These are phyloP conservation scores for Eubasilissa regina DNA, from an alignment of 1,140 invertebrate species.

Conservation along the genomic window DNA sequence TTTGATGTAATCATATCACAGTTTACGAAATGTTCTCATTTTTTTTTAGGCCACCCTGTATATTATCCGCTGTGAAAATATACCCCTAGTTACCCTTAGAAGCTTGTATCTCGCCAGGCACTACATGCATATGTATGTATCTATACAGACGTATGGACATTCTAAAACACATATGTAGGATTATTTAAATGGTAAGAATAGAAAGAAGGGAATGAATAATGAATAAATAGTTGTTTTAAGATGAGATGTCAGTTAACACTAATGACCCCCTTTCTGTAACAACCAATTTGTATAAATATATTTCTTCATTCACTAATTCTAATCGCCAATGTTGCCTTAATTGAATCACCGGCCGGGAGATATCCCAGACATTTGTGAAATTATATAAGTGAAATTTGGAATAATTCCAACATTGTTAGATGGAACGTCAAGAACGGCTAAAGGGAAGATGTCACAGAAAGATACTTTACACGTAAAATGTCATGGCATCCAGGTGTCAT, in stretches of 20 bases:
- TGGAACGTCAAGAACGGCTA: constrained; percentile 26
- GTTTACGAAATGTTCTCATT: too few relatives aligned
- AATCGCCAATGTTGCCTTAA: constrained; percentile 12
- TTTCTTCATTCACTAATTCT: constrained; percentile 2
- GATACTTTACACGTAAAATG: constrained; percentile 33
- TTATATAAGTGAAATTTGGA: constrained; percentile 45
- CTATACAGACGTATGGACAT: too few relatives aligned
- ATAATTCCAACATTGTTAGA: constrained; percentile 44
- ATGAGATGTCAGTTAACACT: background rate
- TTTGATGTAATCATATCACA: too few relatives aligned
- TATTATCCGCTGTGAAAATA: too few relatives aligned
- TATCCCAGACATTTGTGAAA: constrained; percentile 44
- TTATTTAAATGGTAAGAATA: background rate
- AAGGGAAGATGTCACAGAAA: constrained; percentile 41
- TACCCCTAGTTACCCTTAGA: too few relatives aligned
- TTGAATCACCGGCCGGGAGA: constrained; percentile 26
- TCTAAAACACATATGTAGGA: background rate
- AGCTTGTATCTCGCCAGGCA: too few relatives aligned
- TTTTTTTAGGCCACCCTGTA: too few relatives aligned
- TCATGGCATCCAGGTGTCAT: constrained; percentile 5
- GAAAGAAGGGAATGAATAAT: background rate
- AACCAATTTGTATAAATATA: constrained; percentile 13
- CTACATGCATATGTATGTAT: too few relatives aligned
- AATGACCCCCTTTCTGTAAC: constrained; percentile 32
- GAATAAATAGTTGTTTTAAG: background rate